phyloP scores from a whole-genome alignment of 2,888 invertebrate genomes.

The Leucoptera coffeella region DNA sequence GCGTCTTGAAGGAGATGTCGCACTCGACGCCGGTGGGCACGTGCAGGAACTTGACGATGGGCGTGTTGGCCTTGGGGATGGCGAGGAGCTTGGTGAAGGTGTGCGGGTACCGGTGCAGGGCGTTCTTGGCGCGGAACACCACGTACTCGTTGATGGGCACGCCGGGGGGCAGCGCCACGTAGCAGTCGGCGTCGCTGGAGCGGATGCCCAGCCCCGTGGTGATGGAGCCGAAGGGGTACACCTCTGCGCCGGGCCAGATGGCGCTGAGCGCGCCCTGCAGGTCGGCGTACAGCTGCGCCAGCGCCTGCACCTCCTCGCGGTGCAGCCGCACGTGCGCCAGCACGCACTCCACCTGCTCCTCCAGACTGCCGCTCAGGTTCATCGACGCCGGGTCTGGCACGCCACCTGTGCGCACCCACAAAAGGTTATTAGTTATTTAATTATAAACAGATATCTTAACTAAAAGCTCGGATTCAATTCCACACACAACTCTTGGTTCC shows the following conservation, averaged over 20 bases:
- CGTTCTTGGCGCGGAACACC: slow-evolving; percentile 15
- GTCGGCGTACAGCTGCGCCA: slow-evolving; percentile 30
- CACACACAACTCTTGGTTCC: too few relatives aligned
- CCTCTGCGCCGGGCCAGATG: slow-evolving; percentile 23
- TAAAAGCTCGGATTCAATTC: too few relatives aligned
- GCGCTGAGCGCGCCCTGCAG: slow-evolving; percentile 21
- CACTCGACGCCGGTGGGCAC: slow-evolving; percentile 54
- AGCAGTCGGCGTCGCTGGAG: slow-evolving; percentile 70
- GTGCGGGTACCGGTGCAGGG: slow-evolving; percentile 22
- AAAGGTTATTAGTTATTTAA: too few relatives aligned
- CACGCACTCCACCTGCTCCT: slow-evolving; percentile 23
- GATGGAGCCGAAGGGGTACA: slow-evolving; percentile 60
- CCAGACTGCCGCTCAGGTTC: slow-evolving; percentile 23
- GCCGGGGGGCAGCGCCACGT: slow-evolving; percentile 34
- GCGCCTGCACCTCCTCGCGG: slow-evolving; percentile 18
- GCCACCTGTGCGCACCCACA: too few relatives aligned
- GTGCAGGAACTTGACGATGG: slow-evolving; percentile 71
- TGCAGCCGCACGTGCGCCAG: slow-evolving; percentile 25
- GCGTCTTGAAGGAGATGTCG: slow-evolving; percentile 69
- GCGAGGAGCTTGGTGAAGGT: slow-evolving; percentile 52
- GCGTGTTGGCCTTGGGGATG: slow-evolving; percentile 68
- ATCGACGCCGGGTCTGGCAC: slow-evolving; percentile 17
- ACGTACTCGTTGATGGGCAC: slow-evolving; percentile 10
- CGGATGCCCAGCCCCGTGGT: slow-evolving; percentile 64
- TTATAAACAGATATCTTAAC: too few relatives aligned